phyloP scores from a whole-genome alignment of 2,113 vertebrate species.

The Phyllopteryx taeniolatus region DNA sequence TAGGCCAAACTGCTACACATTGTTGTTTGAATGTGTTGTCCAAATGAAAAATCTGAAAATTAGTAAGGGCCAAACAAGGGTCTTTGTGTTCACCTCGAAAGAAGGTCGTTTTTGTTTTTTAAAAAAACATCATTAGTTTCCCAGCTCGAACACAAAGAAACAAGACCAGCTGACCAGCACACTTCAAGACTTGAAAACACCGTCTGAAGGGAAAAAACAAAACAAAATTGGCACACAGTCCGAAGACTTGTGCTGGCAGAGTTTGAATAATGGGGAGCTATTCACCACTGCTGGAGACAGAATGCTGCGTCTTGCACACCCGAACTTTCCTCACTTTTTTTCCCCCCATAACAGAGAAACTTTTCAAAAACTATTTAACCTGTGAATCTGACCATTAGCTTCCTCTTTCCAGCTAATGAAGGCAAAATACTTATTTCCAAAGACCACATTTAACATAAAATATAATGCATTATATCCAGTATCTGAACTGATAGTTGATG shows the following conservation, averaged over 20 bases:
- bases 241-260: background rate
- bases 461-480: background rate
- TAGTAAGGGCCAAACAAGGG: background rate
- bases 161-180: background rate
- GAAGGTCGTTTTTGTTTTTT: background rate
- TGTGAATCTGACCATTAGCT: background rate
- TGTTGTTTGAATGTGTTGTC: background rate
- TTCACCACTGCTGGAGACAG: background rate
- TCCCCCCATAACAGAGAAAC: background rate
- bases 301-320: background rate
- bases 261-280: slow-evolving; percentile 1
- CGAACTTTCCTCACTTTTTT: background rate
- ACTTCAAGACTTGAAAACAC: slow-evolving; percentile 1
- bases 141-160: background rate
- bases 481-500: background rate
- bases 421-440: background rate
- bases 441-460: background rate
- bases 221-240: background rate
- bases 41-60: background rate
- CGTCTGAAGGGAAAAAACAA: background rate
- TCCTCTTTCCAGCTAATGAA: background rate
- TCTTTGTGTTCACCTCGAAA: background rate
- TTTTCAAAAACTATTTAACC: background rate
- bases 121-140: background rate
- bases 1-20: background rate